These are phyloP conservation scores for Erpetoichthys calabaricus DNA, from an alignment of 2,797 vertebrate genomes.

Conservation along the genomic window DNA sequence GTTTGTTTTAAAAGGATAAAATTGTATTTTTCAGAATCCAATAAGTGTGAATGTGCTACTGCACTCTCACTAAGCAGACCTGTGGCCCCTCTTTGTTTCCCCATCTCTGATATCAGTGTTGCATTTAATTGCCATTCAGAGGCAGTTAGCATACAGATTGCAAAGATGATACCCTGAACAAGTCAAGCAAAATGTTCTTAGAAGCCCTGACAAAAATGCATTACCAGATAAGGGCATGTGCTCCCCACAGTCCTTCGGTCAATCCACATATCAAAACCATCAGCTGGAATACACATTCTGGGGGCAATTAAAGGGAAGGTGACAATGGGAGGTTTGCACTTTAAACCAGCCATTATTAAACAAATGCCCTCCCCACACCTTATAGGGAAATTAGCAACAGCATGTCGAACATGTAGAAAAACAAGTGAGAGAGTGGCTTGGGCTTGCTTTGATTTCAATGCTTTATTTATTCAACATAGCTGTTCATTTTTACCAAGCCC, in stretches of 20 bases:
- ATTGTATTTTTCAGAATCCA: no score
- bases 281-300: slow-evolving; percentile 29
- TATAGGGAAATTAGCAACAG: background rate
- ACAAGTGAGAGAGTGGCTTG: no score
- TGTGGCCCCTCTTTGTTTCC: slow-evolving; percentile 11
- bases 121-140: slow-evolving; percentile 22
- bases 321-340: slow-evolving; percentile 31
- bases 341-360: slow-evolving; percentile 20
- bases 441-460: no score
- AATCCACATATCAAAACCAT: slow-evolving; percentile 14
- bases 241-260: slow-evolving; percentile 11
- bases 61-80: slow-evolving; percentile 11
- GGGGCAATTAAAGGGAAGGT: slow-evolving; percentile 31
- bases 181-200: background rate
- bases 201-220: background rate
- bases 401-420: background rate
- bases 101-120: slow-evolving; percentile 20
- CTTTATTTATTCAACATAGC: no score
- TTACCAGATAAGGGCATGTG: slow-evolving; percentile 21
- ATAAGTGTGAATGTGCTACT: no score
- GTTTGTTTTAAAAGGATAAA: no score
- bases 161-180: slow-evolving; percentile 31
- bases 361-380: background rate
- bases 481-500: no score
- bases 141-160: slow-evolving; percentile 29